phyloP scores from a whole-genome alignment of 2,797 vertebrate species.

The Anguilla pacifica region DNA sequence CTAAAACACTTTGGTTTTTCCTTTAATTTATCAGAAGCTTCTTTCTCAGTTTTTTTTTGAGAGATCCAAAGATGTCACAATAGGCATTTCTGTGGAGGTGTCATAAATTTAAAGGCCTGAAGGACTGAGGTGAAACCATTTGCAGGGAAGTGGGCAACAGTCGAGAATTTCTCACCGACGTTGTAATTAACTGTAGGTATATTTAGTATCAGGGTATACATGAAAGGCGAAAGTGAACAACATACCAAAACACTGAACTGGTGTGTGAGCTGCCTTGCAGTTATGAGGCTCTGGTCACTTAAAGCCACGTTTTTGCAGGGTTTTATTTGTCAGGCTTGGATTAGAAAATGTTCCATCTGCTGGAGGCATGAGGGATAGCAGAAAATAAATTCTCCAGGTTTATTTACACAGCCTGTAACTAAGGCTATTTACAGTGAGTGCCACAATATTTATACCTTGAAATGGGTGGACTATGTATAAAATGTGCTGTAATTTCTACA shows the following conservation, averaged over 20 bases:
- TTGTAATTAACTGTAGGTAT: conserved; percentile 52
- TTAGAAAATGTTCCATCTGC: conserved; percentile 21
- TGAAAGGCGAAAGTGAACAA: conserved; percentile 19
- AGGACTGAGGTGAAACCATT: conserved; percentile 17
- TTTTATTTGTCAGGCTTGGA: neutral
- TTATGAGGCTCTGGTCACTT: conserved; percentile 1
- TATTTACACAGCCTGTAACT: neutral
- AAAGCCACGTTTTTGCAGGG: neutral
- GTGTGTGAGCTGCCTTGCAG: neutral
- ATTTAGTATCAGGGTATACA: conserved; percentile 31
- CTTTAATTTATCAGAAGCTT: neutral
- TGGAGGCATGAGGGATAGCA: neutral
- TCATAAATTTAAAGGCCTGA: neutral
- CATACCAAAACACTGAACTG: conserved; percentile 3
- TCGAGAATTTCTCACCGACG: conserved; percentile 51
- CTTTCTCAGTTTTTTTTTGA: neutral
- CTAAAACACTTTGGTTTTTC: no score
- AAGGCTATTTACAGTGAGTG: neutral
- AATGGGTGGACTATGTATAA: no score
- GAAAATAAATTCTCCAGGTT: neutral
- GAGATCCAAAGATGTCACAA: neutral
- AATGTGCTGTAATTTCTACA: no score
- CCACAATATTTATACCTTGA: no score
- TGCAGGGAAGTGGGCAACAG: conserved; percentile 6
- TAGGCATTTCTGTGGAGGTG: neutral